Base-by-base conservation (phyloP, 2,888 invertebrate genomes). In the Liposcelis brunnea region DNA sequence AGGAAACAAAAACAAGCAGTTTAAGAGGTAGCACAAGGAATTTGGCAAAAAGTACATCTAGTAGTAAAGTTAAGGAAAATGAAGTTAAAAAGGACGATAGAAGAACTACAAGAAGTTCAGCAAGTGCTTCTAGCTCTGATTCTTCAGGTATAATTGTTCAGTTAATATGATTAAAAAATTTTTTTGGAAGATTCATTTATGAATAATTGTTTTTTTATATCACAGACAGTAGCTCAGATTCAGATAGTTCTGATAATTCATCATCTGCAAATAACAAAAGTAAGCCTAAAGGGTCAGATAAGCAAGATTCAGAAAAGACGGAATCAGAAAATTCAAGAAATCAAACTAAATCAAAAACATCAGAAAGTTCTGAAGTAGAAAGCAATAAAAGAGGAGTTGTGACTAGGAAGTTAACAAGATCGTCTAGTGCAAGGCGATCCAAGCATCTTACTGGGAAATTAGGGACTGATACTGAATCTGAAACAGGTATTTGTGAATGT, bases 341-440 rank as follows among this genome's bases (percentile, higher is more conserved):
- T 15, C n/a, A n/a, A n/a, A 31, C 42, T 11, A 18, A 38, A 21
- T 12, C 16, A 18, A 38, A 38, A 42, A 26, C 26, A 6, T 26
- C 26, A 26, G 26, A 18, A 14, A 40, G 19, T 12, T 21, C 40
- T 16, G 40, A 40, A 19, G 5, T 18, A 6, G 26, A 26, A 26
- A 8, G 26, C 8, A 26, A 26, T 6, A 40, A 54, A 58, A 59
- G 55, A 53, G n/a, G n/a, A n/a, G n/a, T n/a, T n/a, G 65, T 65
- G 55, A 71, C 76, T 0, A 65, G 80, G 15, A 82, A 82, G 55
- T 60, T 76, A 18, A 81, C 82, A 0, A 65, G 82, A 8, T 80
- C 80, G 0, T 66, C 79, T 0, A 78, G 75, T 42, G 76, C 77
- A 4, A 64, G 80, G 1, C 77, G 75, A 47, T 76, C 77, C 47